These are phyloP conservation scores for Gari tellinella DNA, from an alignment of 2,888 invertebrate species.

Conservation along the genomic window DNA sequence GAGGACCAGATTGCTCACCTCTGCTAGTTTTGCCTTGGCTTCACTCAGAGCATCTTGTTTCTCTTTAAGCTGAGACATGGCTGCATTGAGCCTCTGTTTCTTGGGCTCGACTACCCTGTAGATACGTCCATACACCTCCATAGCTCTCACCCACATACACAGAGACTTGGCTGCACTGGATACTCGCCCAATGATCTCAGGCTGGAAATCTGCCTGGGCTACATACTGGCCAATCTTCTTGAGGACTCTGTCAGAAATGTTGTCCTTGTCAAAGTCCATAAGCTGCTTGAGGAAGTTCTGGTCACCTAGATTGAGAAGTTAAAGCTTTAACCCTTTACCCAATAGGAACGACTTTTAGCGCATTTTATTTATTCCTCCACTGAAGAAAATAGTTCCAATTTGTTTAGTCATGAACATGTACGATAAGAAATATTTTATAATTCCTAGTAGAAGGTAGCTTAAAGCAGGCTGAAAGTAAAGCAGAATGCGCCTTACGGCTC, in stretches of 20 bases:
- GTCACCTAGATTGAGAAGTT: slow-evolving; percentile 76
- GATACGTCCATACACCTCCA: slow-evolving; percentile 95
- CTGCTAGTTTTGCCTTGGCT: slow-evolving; percentile 91
- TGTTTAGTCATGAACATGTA: no score
- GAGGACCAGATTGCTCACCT: slow-evolving; percentile 85
- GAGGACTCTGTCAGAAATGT: slow-evolving; percentile 92
- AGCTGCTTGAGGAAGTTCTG: slow-evolving; percentile 86
- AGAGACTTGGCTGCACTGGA: slow-evolving; percentile 94
- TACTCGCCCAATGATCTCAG: slow-evolving; percentile 93
- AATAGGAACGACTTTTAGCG: no score
- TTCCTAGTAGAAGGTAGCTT: no score
- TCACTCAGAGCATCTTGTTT: slow-evolving; percentile 92
- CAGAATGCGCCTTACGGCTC: no score
- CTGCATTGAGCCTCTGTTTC: slow-evolving; percentile 91
- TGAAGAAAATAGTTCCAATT: no score
- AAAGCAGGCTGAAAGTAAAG: no score
- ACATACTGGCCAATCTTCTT: slow-evolving; percentile 93
- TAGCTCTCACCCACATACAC: slow-evolving; percentile 94
- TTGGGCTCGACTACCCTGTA: slow-evolving; percentile 93
- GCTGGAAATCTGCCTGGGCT: slow-evolving; percentile 92
- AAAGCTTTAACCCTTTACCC: no score
- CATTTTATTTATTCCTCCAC: no score
- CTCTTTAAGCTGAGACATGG: slow-evolving; percentile 90
- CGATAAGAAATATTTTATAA: no score
- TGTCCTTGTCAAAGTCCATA: slow-evolving; percentile 94